phyloP scores from a whole-genome alignment of 37 sponge, comb jelly and placozoan species.

The Beroe ovata region DNA sequence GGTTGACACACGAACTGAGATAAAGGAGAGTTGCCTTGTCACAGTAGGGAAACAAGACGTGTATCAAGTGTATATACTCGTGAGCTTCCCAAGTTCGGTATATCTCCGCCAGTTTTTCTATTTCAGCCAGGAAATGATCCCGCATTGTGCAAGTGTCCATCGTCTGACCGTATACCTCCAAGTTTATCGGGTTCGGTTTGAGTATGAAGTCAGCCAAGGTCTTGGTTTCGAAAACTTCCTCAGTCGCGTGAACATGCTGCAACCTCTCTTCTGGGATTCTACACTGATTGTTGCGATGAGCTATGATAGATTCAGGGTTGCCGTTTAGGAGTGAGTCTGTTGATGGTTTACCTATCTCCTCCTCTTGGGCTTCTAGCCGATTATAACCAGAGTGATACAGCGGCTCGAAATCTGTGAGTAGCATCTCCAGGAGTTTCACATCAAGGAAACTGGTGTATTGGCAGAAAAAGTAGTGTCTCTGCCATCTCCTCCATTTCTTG shows the following conservation, averaged over 20 bases:
- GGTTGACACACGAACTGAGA: conserved; percentile 59
- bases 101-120: not conserved
- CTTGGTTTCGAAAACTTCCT: conserved; percentile 20
- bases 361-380: not conserved
- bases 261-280: conserved; percentile 44
- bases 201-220: conserved; percentile 25
- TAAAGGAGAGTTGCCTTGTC: conserved; percentile 7
- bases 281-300: not conserved
- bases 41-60: conserved; percentile 35
- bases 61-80: conserved; percentile 41
- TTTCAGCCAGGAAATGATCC: not conserved
- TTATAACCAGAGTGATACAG: conserved; percentile 47
- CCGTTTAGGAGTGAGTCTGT: not conserved
- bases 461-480: conserved; percentile 57
- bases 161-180: not conserved
- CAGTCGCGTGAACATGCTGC: conserved; percentile 19
- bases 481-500: conserved; percentile 53
- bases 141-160: not conserved
- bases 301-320: not conserved
- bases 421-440: conserved; percentile 34
- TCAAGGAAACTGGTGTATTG: not conserved
- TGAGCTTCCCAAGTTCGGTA: conserved; percentile 16
- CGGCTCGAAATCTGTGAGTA: conserved; percentile 54
- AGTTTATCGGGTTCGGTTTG: conserved; percentile 48
- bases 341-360: not conserved